Evolutionary conservation across 1,140 invertebrate genomes (phyloP).

Genomic region (Eriosoma lanigerum): DNA sequence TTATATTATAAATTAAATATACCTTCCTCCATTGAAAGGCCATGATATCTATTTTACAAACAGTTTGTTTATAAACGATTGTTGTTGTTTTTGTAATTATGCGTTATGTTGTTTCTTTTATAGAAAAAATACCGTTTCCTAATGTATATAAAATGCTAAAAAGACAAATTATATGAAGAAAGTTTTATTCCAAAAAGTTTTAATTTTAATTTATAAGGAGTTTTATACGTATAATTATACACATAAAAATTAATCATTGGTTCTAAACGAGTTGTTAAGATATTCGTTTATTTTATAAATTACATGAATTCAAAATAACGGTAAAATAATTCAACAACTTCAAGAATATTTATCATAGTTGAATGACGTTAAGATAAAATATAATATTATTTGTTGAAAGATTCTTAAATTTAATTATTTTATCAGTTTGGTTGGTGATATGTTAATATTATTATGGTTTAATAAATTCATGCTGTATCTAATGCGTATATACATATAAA

Average conservation of each 20-base stretch:
- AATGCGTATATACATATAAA: background rate
- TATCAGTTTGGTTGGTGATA: no score
- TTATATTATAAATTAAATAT: no score
- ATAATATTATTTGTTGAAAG: slow-evolving; percentile 20
- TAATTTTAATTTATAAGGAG: background rate
- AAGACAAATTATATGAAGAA: background rate
- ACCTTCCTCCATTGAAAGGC: no score
- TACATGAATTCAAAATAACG: background rate
- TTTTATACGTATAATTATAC: no score
- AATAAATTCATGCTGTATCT: no score
- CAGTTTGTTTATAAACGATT: no score
- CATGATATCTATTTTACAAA: no score
- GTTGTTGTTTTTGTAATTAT: no score
- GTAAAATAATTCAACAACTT: background rate
- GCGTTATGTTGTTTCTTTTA: no score
- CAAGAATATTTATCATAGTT: background rate
- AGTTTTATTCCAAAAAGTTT: background rate
- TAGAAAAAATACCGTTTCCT: background rate
- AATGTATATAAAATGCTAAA: background rate
- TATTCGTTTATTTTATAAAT: background rate
- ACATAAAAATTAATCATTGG: no score
- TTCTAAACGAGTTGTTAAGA: slow-evolving; percentile 22
- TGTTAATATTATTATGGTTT: no score
- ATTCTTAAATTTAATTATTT: background rate
- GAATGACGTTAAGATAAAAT: background rate